phyloP scores from a whole-genome alignment of 2,888 invertebrate species.

The Ornithoptera priamus region DNA sequence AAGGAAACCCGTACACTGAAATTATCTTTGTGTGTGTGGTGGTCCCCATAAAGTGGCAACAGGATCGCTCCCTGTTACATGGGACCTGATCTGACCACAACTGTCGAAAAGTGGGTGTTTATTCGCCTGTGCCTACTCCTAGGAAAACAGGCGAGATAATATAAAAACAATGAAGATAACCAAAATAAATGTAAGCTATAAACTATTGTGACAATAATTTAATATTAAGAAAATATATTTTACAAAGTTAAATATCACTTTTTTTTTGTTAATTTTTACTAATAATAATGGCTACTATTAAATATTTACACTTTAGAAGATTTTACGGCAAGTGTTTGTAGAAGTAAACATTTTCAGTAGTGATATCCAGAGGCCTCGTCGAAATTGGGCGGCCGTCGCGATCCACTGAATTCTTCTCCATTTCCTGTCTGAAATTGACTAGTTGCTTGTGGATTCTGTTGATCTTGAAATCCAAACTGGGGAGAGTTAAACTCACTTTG shows the following conservation, averaged over 20 bases:
- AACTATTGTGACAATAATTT: conserved; percentile 31
- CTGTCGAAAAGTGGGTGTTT: no score
- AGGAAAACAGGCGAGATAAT: no score
- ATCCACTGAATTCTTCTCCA: conserved; percentile 59
- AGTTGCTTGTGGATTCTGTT: conserved; percentile 35
- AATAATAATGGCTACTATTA: background rate
- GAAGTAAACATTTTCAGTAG: conserved; percentile 43
- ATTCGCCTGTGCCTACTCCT: no score
- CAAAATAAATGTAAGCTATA: background rate
- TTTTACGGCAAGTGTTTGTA: conserved; percentile 1
- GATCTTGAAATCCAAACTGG: conserved; percentile 35
- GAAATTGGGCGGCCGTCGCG: conserved; percentile 60
- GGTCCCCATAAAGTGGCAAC: no score
- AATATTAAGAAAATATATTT: conserved; percentile 23
- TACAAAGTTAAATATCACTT: conserved; percentile 18
- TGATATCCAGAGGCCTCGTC: conserved; percentile 64
- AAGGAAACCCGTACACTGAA: no score
- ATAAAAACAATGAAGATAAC: no score
- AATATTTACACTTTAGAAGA: conserved; percentile 4
- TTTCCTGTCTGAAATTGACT: conserved; percentile 41
- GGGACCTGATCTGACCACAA: no score
- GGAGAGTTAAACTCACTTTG: conserved; percentile 10
- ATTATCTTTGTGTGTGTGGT: no score
- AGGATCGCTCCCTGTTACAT: no score
- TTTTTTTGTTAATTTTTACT: conserved; percentile 12